Base-by-base conservation (phyloP, 2,797 vertebrate species). In the Myiotriccus ornatus region DNA sequence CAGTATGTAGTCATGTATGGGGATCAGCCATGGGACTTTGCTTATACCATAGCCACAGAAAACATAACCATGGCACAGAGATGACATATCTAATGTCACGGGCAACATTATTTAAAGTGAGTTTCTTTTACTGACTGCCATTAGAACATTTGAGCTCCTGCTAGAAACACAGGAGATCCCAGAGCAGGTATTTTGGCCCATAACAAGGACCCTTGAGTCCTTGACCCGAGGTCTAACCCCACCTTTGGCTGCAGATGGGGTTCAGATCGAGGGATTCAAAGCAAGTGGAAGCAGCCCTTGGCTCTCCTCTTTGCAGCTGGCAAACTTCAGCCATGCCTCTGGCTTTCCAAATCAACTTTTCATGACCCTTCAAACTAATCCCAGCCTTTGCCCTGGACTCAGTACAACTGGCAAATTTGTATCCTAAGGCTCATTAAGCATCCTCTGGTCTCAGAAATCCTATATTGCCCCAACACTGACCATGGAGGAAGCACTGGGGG, bases 381-480 rank as follows among this genome's bases (percentile, higher is more conserved):
- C 78, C 60, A 96, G 59, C 52, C 56, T 89, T 93, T 53, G 8
- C 74, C 56, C 74, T 94, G 91, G 87, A 78, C 46, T 63, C 68
- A 46, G 71, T 92, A 87, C 92, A 94, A 95, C 78, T 87, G 89
- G 89, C 47, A 95, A 80, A 74, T 80, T 83, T 74, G 30, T 80
- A 70, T 32, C 71, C 7, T 70, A 80, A 67, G 34, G 47, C 56
- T 92, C 39, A 15, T 89, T 82, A 74, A 77, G 52, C 52, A 80
- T 73, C 56, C 41, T 56, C 92, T 7, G 8, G 84, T 80, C 92
- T 93, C 92, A 77, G 89, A 93, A 96, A 94, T 71, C 35, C 63
- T 79, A 4, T 73, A 59, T 87, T 87, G 90, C 70, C 44, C 56
- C 74, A 76, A 41, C 32, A 76, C 70, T 82, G 81, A 78, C 64